Evolutionary conservation across 2,797 vertebrate genomes (phyloP), one percentile per base, ranked within the genome.

Genomic region (Pseudopleuronectes americanus): DNA sequence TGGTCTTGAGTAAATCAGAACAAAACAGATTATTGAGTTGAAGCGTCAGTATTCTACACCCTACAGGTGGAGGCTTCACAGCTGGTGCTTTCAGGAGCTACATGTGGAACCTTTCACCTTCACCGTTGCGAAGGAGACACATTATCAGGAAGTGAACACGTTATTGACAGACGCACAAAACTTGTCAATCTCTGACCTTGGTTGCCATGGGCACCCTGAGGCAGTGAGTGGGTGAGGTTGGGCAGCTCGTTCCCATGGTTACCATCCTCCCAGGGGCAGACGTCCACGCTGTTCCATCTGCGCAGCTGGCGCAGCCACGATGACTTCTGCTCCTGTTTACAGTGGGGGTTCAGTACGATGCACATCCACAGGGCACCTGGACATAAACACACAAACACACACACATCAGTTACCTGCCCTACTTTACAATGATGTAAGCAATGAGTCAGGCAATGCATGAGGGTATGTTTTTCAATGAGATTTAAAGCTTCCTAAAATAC

Each of bases 191-290:
- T 83, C 96, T 96, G 92, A 99, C 97, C 97, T 96, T 97, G 97
- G 95, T 95, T 97, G 93, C 95, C 97, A 94, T 98, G 96, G 89
- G 95, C 96, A 90, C 96, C 96, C 94, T 98, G 97, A 95, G 98
- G 97, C 95, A 98, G 94, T 93, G 97, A 96, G 92, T 99, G 96
- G 94, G 96, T 99, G 94, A 99, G 94, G 94, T 97, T 98, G 92
- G 97, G 96, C 91, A 99, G 94, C 90, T 99, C 97, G 65, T 96
- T 97, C 91, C 96, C 96, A 70, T 98, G 97, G 95, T 98, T 99
- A 94, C 98, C 97, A 45, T 99, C 98, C 94, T 99, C 98, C 97
- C 96, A 98, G 79, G 98, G 98, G 90, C 98, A 99, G 87, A 98
- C 97, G 91, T 99, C 98, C 93, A 99, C 96, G 79, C 94, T 94